These are phyloP conservation scores for Pluvianellus socialis DNA, from an alignment of 2,113 vertebrate genomes.

Conservation along the genomic window DNA sequence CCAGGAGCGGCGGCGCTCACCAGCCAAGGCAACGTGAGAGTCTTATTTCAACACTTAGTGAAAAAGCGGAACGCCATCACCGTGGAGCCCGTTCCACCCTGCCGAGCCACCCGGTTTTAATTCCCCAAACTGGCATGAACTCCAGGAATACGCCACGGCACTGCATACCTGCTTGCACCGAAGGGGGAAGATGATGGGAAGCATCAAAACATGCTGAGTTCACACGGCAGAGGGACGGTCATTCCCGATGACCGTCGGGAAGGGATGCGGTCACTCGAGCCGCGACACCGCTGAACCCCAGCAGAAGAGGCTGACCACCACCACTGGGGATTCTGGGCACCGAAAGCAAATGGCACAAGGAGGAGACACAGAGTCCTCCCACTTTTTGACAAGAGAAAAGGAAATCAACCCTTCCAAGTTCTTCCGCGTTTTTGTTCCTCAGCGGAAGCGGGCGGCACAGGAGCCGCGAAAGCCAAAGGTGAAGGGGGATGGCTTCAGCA, in stretches of 20 bases:
- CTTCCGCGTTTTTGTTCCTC: background rate
- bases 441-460: background rate
- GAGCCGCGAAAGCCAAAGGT: background rate
- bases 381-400: background rate
- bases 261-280: accelerated
- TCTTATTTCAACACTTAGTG: background rate
- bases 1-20: accelerated
- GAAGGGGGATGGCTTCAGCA: background rate
- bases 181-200: background rate
- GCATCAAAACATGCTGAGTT: background rate
- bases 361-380: background rate
- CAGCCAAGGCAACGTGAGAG: accelerated
- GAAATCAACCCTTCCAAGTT: background rate
- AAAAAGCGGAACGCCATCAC: background rate
- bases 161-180: background rate
- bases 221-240: background rate
- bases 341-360: background rate
- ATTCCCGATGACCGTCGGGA: too few species aligned
- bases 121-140: background rate
- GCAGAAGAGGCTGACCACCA: background rate
- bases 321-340: accelerated
- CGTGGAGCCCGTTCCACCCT: background rate
- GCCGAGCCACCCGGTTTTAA: background rate
- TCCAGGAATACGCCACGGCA: background rate
- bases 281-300: accelerated